Conservation (phyloP, 2,113 vertebrate genomes). For the Riparia riparia region DNA sequence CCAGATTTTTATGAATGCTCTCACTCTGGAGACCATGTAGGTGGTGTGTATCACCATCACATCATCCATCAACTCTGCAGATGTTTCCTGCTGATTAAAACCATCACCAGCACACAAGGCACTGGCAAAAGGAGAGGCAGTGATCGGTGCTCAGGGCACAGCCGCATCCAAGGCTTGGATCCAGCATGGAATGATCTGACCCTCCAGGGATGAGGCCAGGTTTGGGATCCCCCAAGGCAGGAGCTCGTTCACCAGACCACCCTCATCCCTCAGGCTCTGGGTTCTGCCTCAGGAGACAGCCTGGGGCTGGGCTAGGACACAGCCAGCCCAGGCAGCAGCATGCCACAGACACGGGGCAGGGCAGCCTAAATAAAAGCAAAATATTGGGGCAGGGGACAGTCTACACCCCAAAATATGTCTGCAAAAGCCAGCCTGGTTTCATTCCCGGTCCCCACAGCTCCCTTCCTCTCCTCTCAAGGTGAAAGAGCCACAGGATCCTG, state of each 20-base stretch:
- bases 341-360: background rate
- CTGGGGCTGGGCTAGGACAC: background rate
- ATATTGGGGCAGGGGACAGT: background rate
- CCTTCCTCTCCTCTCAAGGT: background rate
- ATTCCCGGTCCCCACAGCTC: background rate
- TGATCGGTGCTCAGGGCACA: background rate
- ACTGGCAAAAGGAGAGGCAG: background rate
- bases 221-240: background rate
- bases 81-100: background rate
- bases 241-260: background rate
- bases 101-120: background rate
- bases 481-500: background rate
- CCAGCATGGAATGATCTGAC: fast-evolving
- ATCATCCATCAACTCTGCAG: conserved; percentile 19
- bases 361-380: background rate
- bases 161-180: background rate
- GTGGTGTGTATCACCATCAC: background rate
- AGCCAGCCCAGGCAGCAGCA: background rate
- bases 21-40: background rate
- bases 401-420: background rate
- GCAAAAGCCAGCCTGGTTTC: background rate
- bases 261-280: background rate
- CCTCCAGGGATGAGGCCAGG: fast-evolving
- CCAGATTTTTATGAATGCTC: background rate
- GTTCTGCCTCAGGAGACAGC: background rate